Evolutionary conservation across 1,140 invertebrate species (phyloP).

Genomic region (Chironomus striatipennis): DNA sequence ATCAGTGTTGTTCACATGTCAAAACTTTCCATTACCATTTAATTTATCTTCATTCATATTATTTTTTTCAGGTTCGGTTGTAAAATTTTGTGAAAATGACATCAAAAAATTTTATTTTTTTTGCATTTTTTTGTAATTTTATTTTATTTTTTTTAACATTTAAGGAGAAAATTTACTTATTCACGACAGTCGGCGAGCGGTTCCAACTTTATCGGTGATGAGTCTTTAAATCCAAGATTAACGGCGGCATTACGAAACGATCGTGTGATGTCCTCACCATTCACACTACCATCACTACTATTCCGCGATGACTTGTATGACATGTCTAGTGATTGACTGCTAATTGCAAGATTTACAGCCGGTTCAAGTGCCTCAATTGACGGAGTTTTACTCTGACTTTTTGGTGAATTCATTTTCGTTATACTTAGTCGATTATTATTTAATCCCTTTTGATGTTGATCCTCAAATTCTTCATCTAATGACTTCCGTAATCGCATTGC

Average conservation of each 20-base stretch:
- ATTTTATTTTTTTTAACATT: not conserved
- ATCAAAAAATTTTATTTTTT: slow-evolving; percentile 15
- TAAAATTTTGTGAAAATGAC: not conserved
- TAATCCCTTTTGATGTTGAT: not conserved
- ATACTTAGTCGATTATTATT: slow-evolving; percentile 16
- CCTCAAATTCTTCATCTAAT: not conserved
- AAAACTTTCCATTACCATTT: no score
- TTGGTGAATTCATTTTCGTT: slow-evolving; percentile 16
- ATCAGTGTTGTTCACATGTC: no score
- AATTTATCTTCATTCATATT: no score
- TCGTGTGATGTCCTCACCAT: slow-evolving; percentile 11
- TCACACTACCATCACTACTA: slow-evolving; percentile 7
- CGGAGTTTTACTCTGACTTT: slow-evolving; percentile 5
- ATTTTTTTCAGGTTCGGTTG: no score
- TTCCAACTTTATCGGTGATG: not conserved
- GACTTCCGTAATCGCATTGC: not conserved
- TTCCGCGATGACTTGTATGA: slow-evolving; percentile 3
- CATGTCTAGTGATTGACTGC: not conserved
- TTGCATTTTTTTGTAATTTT: not conserved
- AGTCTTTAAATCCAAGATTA: not conserved
- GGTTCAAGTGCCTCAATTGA: slow-evolving; percentile 11
- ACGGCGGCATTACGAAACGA: not conserved
- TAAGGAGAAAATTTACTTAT: not conserved
- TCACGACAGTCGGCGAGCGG: slow-evolving; percentile 5
- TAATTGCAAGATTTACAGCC: slow-evolving; percentile 2